Percentiles rank a stretch among this genome's conserved stretches.
These are phyloP conservation scores for Drosophila trichaetosa DNA, from an alignment of 2,888 invertebrate genomes.

Conservation along the genomic window DNA sequence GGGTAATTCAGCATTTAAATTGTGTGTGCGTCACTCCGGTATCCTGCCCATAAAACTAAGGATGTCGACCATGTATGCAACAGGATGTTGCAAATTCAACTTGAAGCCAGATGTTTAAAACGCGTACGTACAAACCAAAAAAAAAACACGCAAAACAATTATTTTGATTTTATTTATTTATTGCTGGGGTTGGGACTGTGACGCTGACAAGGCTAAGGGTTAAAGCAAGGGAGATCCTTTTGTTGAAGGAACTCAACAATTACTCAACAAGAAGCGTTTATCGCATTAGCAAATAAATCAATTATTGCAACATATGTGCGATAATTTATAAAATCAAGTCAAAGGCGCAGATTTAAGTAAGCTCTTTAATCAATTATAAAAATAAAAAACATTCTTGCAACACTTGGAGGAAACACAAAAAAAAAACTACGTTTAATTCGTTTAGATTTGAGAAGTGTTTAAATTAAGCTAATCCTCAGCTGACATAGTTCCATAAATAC, in stretches of 20 bases:
- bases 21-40: constrained; percentile 22
- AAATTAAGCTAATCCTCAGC: background rate
- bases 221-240: constrained; percentile 29
- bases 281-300: constrained; percentile 56
- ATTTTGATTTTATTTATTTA: constrained; percentile 1
- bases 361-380: background rate
- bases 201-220: constrained; percentile 46
- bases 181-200: constrained; percentile 43
- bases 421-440: background rate
- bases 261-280: constrained; percentile 43
- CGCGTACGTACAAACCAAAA: constrained; percentile 11
- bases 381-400: background rate
- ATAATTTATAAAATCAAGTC: background rate
- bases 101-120: constrained; percentile 58
- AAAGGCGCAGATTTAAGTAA: background rate
- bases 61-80: constrained; percentile 60
- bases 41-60: constrained; percentile 18
- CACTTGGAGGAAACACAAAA: background rate
- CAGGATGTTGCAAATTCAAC: constrained; percentile 73
- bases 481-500: background rate
- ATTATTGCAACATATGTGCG: constrained; percentile 52
- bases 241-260: constrained; percentile 26
- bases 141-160: constrained; percentile 33
- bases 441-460: background rate
- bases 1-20: constrained; percentile 43